A percentile compares a stretch with the other conserved stretches of the same genome.
phyloP scores from a whole-genome alignment of 2,113 vertebrate species.

The Stegostoma tigrinum region DNA sequence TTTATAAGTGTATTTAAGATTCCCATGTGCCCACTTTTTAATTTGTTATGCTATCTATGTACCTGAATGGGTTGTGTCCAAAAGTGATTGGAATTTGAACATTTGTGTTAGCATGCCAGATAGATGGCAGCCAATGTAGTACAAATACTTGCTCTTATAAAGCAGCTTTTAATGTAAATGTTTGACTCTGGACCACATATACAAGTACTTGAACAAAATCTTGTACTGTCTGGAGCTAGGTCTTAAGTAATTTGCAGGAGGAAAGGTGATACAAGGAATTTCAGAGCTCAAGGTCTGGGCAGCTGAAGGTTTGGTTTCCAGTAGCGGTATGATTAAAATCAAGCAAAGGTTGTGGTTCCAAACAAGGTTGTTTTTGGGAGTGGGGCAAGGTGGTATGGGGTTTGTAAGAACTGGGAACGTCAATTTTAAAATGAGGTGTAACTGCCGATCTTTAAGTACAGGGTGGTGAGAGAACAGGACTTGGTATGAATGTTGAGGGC shows the following conservation, averaged over 20 bases:
- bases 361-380: not conserved
- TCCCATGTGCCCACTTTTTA: not conserved
- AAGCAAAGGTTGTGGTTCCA: not conserved
- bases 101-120: not conserved
- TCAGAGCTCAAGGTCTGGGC: not conserved
- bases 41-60: not conserved
- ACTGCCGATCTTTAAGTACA: not conserved
- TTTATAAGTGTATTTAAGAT: not conserved
- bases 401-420: not conserved
- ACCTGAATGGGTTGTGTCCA: not conserved
- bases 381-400: no score
- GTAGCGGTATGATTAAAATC: not conserved
- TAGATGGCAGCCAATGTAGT: not conserved
- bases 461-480: not conserved
- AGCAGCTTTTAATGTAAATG: not conserved
- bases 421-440: not conserved
- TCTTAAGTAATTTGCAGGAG: not conserved
- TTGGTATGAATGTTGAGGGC: not conserved
- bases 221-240: not conserved
- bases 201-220: not conserved
- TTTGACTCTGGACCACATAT: not conserved
- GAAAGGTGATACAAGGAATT: not conserved
- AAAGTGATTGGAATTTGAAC: not conserved
- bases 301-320: not conserved
- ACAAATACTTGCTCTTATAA: not conserved